Evolutionary conservation across 2,797 vertebrate genomes (phyloP).

Genomic region (Anas bernieri): DNA sequence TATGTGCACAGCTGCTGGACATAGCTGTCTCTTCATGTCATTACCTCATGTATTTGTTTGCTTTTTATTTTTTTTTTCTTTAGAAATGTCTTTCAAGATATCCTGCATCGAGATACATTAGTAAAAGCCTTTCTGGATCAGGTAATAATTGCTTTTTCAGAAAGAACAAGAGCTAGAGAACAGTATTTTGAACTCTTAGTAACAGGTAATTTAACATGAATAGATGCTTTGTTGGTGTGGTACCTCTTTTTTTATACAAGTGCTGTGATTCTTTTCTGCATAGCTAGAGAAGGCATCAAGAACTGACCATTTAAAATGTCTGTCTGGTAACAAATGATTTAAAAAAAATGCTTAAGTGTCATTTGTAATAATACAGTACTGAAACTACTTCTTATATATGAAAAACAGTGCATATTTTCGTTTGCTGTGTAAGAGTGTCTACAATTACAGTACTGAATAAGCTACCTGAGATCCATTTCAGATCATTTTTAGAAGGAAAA

Average conservation of each 20-base stretch:
- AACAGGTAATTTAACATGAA: not conserved
- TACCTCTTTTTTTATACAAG: not conserved
- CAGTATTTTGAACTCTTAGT: not conserved
- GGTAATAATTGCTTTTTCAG: slow-evolving; percentile 78
- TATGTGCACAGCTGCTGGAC: not conserved
- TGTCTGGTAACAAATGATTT: not conserved
- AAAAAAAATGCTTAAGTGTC: not conserved
- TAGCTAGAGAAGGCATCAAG: not conserved
- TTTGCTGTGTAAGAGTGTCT: not conserved
- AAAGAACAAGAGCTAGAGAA: not conserved
- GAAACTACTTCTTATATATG: not conserved
- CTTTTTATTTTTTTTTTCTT: not conserved
- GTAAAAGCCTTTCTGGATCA: slow-evolving; percentile 95
- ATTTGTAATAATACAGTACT: not conserved
- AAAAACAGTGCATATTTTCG: not conserved
- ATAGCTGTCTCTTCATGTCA: not conserved
- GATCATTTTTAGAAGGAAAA: not conserved
- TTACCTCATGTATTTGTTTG: not conserved
- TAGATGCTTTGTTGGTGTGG: not conserved
- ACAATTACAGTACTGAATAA: not conserved
- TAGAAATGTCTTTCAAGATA: slow-evolving; percentile 97
- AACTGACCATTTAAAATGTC: not conserved
- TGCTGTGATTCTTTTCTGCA: not conserved
- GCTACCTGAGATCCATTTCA: not conserved
- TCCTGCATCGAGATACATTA: slow-evolving; percentile 91